phyloP scores from a whole-genome alignment of 1,140 invertebrate genomes.

The Lerema accius region DNA sequence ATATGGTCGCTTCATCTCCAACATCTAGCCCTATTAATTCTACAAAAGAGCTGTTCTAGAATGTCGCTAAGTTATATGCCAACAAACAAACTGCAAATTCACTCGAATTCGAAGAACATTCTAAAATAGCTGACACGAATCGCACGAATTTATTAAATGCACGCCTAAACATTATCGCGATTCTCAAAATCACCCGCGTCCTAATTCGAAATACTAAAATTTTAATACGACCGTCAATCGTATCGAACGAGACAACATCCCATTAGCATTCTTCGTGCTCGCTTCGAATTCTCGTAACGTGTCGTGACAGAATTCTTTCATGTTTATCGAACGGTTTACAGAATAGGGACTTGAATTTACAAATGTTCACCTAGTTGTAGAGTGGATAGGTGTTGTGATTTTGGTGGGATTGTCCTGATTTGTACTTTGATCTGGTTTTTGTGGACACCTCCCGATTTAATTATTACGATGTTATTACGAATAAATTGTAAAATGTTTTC shows the following conservation, averaged over 20 bases:
- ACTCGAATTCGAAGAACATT: background rate
- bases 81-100: background rate
- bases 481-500: too few relatives aligned
- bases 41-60: too few relatives aligned
- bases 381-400: background rate
- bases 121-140: conserved; percentile 1
- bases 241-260: conserved; percentile 20
- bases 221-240: conserved; percentile 36
- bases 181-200: conserved; percentile 30
- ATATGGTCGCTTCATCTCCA: too few relatives aligned
- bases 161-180: conserved; percentile 5
- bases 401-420: background rate
- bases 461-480: too few relatives aligned
- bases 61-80: too few relatives aligned
- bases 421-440: background rate
- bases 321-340: conserved; percentile 55
- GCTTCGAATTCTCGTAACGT: conserved; percentile 50
- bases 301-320: conserved; percentile 53
- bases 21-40: too few relatives aligned
- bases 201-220: conserved; percentile 39
- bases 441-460: too few relatives aligned
- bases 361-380: conserved; percentile 29
- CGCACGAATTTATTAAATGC: conserved; percentile 3
- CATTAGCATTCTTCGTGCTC: conserved; percentile 56
- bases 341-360: conserved; percentile 51